Evolutionary conservation across 2,113 vertebrate genomes (phyloP).

Genomic region (Pedetes capensis): DNA sequence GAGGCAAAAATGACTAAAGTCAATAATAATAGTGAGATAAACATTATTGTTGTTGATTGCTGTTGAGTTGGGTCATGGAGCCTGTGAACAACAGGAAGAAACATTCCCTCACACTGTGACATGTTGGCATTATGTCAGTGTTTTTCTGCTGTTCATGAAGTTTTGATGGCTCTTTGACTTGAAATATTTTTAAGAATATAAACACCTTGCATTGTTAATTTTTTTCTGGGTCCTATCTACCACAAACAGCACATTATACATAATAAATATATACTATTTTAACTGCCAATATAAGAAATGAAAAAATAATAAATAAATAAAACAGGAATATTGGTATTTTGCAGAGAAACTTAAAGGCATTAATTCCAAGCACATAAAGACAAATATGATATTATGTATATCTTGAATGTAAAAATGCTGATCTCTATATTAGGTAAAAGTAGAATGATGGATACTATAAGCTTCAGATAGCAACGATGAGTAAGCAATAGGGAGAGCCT

Average conservation of each 20-base stretch:
- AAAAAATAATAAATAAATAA: neutral
- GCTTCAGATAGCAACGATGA: rapidly evolving
- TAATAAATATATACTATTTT: neutral
- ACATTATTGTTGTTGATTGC: too few relatives aligned
- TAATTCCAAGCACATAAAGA: neutral
- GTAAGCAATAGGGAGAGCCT: neutral
- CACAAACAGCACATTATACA: neutral
- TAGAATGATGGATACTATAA: too few relatives aligned
- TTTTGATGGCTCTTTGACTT: too few relatives aligned
- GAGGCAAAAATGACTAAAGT: neutral
- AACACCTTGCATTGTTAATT: neutral
- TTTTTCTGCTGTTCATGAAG: too few relatives aligned
- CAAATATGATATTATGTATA: neutral
- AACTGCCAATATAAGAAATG: neutral
- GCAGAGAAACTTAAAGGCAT: neutral
- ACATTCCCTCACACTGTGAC: too few relatives aligned
- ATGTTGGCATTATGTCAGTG: too few relatives aligned
- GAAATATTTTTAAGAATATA: neutral
- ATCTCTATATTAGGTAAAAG: too few relatives aligned
- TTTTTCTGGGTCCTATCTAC: neutral
- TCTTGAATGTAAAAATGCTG: too few relatives aligned
- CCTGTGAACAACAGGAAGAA: too few relatives aligned
- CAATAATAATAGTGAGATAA: neutral
- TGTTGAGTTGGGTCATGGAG: too few relatives aligned
- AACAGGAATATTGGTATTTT: neutral